Percentiles rank a stretch among this genome's conserved stretches.
These are phyloP conservation scores for Camelus dromedarius DNA, from an alignment of 2,113 vertebrate genomes.

Conservation along the genomic window DNA sequence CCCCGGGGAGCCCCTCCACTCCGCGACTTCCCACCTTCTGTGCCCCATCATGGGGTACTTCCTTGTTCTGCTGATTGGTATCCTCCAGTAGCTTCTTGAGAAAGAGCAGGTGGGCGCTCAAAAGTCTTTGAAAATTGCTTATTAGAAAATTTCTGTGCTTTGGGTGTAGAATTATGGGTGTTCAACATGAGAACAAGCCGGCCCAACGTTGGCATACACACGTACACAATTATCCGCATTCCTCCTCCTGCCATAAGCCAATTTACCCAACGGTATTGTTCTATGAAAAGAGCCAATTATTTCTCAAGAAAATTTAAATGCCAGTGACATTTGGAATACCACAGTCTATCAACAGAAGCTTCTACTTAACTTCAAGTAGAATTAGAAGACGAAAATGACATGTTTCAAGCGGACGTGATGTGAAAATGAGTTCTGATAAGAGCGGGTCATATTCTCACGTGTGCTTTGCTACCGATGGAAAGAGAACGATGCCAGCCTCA, in stretches of 20 bases:
- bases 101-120: background rate
- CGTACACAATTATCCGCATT: background rate
- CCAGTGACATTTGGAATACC: background rate
- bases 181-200: background rate
- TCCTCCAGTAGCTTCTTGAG: background rate
- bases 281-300: background rate
- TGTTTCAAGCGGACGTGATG: background rate
- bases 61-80: conserved; percentile 9
- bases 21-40: background rate
- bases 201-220: background rate
- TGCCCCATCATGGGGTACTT: background rate
- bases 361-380: background rate
- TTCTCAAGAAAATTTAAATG: background rate
- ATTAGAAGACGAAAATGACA: conserved; percentile 33
- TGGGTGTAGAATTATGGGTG: background rate
- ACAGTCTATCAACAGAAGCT: background rate
- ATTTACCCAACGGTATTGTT: background rate
- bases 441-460: background rate
- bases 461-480: background rate
- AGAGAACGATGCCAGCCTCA: background rate
- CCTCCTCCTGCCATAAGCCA: background rate
- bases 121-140: background rate
- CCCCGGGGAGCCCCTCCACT: background rate
- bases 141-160: background rate
- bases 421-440: background rate